Percentiles rank a stretch among this genome's conserved stretches.
These are phyloP conservation scores for Misgurnus mizolepis DNA, from an alignment of 2,113 vertebrate species.

Conservation along the genomic window DNA sequence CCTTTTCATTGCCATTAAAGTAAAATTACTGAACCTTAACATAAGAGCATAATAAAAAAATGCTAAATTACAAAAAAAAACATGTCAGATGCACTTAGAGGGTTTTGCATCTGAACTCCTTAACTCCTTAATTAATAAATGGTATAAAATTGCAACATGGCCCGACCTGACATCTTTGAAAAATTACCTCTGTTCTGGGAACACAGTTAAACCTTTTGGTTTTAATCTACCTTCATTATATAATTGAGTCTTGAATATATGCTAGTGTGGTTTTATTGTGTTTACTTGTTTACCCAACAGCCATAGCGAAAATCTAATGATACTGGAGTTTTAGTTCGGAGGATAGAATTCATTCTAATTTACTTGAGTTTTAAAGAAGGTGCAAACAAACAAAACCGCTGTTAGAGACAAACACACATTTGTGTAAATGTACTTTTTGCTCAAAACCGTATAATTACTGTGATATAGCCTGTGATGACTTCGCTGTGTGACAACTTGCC, in stretches of 20 bases:
- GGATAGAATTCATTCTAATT: neutral
- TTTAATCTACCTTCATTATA: neutral
- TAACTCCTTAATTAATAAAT: too few relatives aligned
- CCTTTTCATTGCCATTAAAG: too few relatives aligned
- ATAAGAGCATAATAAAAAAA: too few relatives aligned
- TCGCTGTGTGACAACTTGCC: neutral
- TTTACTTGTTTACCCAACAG: neutral
- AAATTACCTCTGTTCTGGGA: neutral
- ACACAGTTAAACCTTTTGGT: neutral
- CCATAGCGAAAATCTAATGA: neutral
- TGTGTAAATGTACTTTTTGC: neutral
- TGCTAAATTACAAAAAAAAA: too few relatives aligned
- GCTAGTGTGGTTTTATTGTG: neutral
- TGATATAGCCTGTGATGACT: neutral
- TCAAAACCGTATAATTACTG: too few relatives aligned
- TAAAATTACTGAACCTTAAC: too few relatives aligned
- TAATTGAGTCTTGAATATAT: neutral
- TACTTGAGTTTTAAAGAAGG: neutral
- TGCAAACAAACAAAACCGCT: neutral
- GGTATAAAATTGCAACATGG: neutral
- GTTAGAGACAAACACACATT: neutral
- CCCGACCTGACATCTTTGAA: neutral
- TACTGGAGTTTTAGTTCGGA: neutral
- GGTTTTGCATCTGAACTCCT: too few relatives aligned
- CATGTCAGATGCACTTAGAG: too few relatives aligned